Base-by-base conservation (phyloP, 2,113 vertebrate species). In the Turdus rufiventris region DNA sequence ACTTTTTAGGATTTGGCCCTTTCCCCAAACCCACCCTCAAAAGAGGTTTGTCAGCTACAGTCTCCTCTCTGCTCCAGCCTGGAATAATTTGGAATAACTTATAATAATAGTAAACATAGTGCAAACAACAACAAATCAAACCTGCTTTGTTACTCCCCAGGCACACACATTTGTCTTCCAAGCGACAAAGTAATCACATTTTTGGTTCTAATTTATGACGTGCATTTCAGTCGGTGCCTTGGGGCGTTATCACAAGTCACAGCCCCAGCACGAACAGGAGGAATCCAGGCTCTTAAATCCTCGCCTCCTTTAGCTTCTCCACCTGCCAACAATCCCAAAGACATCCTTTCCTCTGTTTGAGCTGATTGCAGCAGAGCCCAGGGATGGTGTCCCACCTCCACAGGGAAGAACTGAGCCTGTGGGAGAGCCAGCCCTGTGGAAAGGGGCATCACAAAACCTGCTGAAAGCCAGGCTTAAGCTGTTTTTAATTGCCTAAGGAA, bases 171-270 rank as follows among this genome's bases (percentile, higher is more conserved):
- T 97, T 97, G 95, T 97, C 95, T 97, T 97, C 90, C 72, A 6
- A 90, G 93, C 68, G 60, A 94, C 95, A 96, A 95, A 97, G 95
- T 97, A 96, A 97, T 97, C 95, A 95, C 94, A 96, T 96, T 96
- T 97, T 90, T 85, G 95, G 91, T 77, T 95, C 94, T 97, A 97
- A 97, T 96, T 96, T 97, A 96, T 91, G 94, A 91, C n/a, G 90
- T 45, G 91, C 93, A 80, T 96, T 96, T 83, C 89, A 90, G 74
- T 77, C 8, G 1, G 81, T 56, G 95, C 95, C 96, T 82, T 24
- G 93, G 88, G 95, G 95, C 91, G 76, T 88, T 91, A 89, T 91
- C 95, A 93, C 87, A 66, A 96, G 96, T 88, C 91, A 80, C 84
- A 97, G 94, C 88, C 93, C 91, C 82, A 36, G 54, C 0, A 29